These are phyloP conservation scores for Psilopsiagon aurifrons DNA, from an alignment of 2,113 vertebrate genomes.

Conservation along the genomic window DNA sequence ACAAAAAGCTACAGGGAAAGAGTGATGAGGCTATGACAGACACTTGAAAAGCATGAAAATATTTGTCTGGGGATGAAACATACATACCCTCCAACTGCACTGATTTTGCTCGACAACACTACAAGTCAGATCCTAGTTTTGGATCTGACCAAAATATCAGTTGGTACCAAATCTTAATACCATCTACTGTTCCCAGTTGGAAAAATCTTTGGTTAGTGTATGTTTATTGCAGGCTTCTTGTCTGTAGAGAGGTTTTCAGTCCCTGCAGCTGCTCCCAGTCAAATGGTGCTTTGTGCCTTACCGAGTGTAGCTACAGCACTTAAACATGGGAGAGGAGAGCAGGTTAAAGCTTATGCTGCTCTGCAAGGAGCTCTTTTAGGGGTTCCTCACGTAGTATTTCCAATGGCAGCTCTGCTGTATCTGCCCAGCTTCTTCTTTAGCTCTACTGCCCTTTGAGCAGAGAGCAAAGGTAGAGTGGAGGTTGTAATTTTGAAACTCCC, in stretches of 20 bases:
- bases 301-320: background rate
- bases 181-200: background rate
- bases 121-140: constrained; percentile 30
- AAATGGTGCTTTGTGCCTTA: background rate
- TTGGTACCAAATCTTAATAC: constrained; percentile 37
- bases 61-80: constrained; percentile 62
- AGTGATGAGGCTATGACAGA: constrained; percentile 66
- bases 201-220: background rate
- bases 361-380: constrained; percentile 13
- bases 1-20: constrained; percentile 68
- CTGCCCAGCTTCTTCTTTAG: background rate
- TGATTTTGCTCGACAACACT: constrained; percentile 38
- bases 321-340: background rate
- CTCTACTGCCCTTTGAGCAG: background rate
- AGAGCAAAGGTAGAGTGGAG: constrained; percentile 8
- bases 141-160: constrained; percentile 67
- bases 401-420: background rate
- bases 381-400: accelerated
- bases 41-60: constrained; percentile 66
- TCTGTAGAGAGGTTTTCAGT: constrained; percentile 10
- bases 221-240: constrained; percentile 8
- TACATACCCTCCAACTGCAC: constrained; percentile 56
- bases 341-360: background rate
- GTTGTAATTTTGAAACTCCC: background rate
- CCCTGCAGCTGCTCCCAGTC: constrained; percentile 12